A percentile compares a stretch with the other conserved stretches of the same genome.
phyloP scores from a whole-genome alignment of 2,888 invertebrate species.

The Eupelmus urozonus region DNA sequence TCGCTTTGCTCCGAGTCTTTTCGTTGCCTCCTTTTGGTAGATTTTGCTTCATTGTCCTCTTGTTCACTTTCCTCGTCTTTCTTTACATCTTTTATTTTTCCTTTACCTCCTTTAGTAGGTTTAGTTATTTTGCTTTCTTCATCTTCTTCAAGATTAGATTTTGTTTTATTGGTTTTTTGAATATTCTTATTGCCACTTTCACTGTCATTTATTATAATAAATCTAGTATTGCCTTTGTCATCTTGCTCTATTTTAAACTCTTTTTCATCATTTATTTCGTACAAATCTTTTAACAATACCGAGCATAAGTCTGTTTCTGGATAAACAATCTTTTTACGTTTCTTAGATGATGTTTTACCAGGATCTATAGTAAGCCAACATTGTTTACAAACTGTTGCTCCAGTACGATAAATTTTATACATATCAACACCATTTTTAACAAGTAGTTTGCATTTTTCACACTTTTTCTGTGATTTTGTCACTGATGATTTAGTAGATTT shows the following conservation, averaged over 20 bases:
- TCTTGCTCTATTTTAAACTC: constrained; percentile 64
- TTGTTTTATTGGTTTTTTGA: neutral
- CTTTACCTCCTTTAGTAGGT: too few relatives aligned
- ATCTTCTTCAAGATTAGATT: neutral
- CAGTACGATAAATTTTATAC: constrained; percentile 68
- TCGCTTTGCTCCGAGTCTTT: constrained; percentile 22
- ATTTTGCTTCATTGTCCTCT: neutral
- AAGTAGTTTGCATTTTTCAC: constrained; percentile 65
- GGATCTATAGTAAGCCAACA: constrained; percentile 70
- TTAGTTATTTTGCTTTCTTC: constrained; percentile 8
- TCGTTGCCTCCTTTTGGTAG: too few relatives aligned
- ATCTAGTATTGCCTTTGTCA: constrained; percentile 63
- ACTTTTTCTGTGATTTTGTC: constrained; percentile 54
- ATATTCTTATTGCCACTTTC: constrained; percentile 50
- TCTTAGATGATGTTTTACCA: constrained; percentile 47
- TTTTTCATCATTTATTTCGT: constrained; percentile 57
- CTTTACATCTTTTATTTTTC: constrained; percentile 50
- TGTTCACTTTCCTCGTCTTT: constrained; percentile 4
- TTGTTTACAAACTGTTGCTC: constrained; percentile 69
- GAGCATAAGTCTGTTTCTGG: constrained; percentile 67
- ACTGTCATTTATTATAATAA: constrained; percentile 62
- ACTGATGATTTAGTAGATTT: constrained; percentile 21
- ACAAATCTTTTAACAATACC: constrained; percentile 71
- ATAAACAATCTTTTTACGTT: constrained; percentile 52
- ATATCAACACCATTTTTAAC: constrained; percentile 65